Conservation (phyloP, 1,140 invertebrate genomes). For the Cotesia vestalis region DNA sequence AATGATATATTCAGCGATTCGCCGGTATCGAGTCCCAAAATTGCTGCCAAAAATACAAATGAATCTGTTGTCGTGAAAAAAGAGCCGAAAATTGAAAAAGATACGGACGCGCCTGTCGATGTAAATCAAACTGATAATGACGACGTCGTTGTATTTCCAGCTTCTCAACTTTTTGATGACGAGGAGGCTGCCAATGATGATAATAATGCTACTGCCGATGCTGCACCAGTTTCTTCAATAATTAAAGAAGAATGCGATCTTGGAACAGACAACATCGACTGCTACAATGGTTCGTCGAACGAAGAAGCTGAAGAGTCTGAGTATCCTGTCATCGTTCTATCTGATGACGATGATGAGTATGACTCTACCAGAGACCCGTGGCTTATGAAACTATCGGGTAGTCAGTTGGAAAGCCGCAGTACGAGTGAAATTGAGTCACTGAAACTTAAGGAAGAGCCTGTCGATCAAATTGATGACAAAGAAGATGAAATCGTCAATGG, state of each 20-base stretch:
- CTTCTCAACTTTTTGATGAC: conserved; percentile 23
- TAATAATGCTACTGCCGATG: not conserved
- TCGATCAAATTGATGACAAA: not conserved
- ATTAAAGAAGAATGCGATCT: not conserved
- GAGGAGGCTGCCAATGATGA: not conserved
- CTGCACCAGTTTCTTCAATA: not conserved
- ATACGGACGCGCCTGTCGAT: not conserved
- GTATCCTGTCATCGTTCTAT: conserved; percentile 10
- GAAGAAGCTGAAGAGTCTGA: conserved; percentile 1
- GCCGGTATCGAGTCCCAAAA: too few species aligned
- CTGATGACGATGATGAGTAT: conserved; percentile 30
- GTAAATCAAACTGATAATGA: not conserved
- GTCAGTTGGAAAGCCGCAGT: not conserved
- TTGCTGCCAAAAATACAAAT: not conserved
- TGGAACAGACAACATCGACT: too few species aligned
- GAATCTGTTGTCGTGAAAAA: not conserved
- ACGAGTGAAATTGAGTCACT: not conserved
- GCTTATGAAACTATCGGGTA: not conserved
- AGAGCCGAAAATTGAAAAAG: not conserved
- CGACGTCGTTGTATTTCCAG: conserved; percentile 1
- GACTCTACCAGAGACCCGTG: not conserved
- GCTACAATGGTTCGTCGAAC: too few species aligned
- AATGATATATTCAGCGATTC: conserved; percentile 5
- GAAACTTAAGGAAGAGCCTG: not conserved
- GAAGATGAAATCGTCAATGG: not conserved